Conservation (phyloP, 2,113 vertebrate species). For the Herpetotheres cachinnans region DNA sequence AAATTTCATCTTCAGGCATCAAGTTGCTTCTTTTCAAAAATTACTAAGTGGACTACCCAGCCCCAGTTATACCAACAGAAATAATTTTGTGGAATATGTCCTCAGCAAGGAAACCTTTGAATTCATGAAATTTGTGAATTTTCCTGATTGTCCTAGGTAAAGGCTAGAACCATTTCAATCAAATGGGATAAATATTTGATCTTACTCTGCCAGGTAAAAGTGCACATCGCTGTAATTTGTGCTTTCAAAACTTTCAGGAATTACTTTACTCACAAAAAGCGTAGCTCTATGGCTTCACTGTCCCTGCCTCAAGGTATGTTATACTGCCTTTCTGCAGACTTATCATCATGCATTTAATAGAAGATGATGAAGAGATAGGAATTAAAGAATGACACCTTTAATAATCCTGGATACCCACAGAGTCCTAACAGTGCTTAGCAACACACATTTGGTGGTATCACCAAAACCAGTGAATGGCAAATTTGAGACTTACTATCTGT, state of each 20-base stretch:
- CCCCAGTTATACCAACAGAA: neutral
- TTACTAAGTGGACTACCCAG: accelerated
- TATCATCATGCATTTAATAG: neutral
- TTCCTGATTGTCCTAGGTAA: neutral
- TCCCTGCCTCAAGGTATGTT: neutral
- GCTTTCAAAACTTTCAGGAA: neutral
- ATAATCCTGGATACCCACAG: neutral
- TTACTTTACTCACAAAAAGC: neutral
- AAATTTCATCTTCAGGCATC: neutral
- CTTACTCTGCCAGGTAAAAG: neutral
- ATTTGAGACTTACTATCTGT: neutral
- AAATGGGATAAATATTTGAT: neutral
- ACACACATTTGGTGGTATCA: neutral
- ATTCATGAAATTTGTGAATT: neutral
- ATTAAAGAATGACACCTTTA: neutral
- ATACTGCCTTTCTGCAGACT: neutral
- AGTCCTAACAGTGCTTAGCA: neutral
- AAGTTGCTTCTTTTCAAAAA: neutral
- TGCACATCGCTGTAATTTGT: accelerated
- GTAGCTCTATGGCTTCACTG: neutral
- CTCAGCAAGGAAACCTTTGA: neutral
- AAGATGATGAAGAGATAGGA: neutral
- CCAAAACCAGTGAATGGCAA: neutral
- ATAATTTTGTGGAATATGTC: neutral
- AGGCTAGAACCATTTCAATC: neutral